Conservation (phyloP, 2,113 vertebrate species). For the Prietella phreatophila region DNA sequence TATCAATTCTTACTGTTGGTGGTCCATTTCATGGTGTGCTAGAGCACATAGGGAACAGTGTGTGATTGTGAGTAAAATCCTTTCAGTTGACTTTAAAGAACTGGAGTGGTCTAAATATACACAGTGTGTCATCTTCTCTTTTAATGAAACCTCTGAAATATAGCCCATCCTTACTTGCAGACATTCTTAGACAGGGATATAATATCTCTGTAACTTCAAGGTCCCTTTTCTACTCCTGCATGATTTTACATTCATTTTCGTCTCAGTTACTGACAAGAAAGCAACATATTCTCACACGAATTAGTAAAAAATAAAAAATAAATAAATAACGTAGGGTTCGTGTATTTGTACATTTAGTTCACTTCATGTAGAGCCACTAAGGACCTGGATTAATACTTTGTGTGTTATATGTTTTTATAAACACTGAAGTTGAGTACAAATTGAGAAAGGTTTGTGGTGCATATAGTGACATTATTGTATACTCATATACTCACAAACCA, state of each 20-base stretch:
- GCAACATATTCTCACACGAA: not conserved
- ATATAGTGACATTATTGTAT: not conserved
- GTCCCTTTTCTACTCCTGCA: not conserved
- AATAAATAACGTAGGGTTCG: too few species aligned
- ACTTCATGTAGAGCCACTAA: too few species aligned
- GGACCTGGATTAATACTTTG: not conserved
- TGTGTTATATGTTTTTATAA: not conserved
- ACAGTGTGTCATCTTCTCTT: not conserved
- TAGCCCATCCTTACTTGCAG: conserved; percentile 17
- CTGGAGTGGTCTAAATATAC: conserved; percentile 33
- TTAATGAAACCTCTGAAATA: not conserved
- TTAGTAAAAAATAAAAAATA: not conserved
- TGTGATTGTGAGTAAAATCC: not conserved
- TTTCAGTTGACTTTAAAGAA: conserved; percentile 28
- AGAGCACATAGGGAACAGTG: conserved; percentile 20
- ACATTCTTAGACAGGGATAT: not conserved
- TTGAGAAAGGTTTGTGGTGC: not conserved
- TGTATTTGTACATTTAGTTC: too few species aligned
- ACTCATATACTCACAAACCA: not conserved
- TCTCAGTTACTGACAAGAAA: not conserved
- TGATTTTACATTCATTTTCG: not conserved
- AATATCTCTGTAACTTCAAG: not conserved
- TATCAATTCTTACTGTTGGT: conserved; percentile 37
- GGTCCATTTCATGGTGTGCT: conserved; percentile 28
- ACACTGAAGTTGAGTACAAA: not conserved